Evolutionary conservation across 2,888 invertebrate species (phyloP), one percentile per base, ranked within the genome.

Genomic region (Exocentrus adspersus): DNA sequence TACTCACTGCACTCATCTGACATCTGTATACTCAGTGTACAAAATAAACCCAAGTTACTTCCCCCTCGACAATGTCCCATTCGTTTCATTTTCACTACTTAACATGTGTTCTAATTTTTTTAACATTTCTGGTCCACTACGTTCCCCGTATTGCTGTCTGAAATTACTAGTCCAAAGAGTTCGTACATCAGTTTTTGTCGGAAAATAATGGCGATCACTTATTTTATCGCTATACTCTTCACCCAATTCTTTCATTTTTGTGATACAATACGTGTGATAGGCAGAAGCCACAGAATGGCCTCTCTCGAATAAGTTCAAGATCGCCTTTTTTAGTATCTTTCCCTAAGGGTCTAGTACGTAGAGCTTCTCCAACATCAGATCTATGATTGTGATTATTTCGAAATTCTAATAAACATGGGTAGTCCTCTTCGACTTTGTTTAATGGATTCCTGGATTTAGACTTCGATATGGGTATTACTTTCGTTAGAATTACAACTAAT

Each of bases 61-160:
- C n/a, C n/a, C n/a, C n/a, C n/a, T n/a, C n/a, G 70, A 76, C 77
- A 78, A 80, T 16, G 10, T 60, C 65, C 10, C 57, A 56, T 24
- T 70, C 60, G 45, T 56, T 57, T 45, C 52, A 41, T 56, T 16
- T 53, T 51, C 32, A 60, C 63, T 10, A 41, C 1, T 37, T 17
- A 53, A n/a, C 46, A 54, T 14, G 32, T 64, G 57, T 37, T 70
- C 62, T n/a, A 70, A 16, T 17, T 69, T 66, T 16, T 24, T 58
- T 10, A 64, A 9, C 28, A 50, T 59, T 19, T 61, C 52, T 3
- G 63, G 6, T 12, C 43, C 32, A 28, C 21, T 58, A 14, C 9
- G 21, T 28, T 53, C 9, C 7, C 65, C 60, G 20, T 32, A 51
- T 6, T 58, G 62, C 9, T 68, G 56, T 58, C 60, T 67, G 24